Evolutionary conservation across 2,113 vertebrate genomes (phyloP).

Genomic region (Centrocercus urophasianus): DNA sequence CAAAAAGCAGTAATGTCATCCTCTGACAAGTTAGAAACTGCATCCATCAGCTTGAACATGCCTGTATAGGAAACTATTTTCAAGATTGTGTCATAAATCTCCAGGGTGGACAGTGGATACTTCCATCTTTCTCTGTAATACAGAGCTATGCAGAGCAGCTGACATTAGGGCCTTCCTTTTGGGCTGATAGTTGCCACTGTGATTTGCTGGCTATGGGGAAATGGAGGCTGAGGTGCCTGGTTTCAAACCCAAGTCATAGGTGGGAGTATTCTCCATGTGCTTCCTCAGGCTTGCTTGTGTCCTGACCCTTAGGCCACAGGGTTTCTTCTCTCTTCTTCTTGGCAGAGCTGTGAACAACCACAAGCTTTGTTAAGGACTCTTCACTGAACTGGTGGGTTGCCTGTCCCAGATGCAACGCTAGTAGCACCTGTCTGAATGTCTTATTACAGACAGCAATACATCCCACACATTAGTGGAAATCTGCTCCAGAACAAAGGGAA

Average conservation of each 20-base stretch:
- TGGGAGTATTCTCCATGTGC: not conserved
- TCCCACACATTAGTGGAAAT: not conserved
- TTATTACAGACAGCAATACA: not conserved
- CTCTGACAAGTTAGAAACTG: not conserved
- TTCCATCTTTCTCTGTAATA: not conserved
- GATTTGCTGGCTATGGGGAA: not conserved
- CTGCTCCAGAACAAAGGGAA: not conserved
- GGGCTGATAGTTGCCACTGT: not conserved
- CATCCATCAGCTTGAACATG: not conserved
- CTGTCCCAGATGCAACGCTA: not conserved
- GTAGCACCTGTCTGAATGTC: not conserved
- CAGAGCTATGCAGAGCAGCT: not conserved
- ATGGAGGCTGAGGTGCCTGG: not conserved
- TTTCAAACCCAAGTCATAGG: not conserved
- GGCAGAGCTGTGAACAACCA: not conserved
- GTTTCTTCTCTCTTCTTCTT: not conserved
- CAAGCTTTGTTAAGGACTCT: not conserved
- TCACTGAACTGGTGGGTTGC: not conserved
- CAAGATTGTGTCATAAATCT: not conserved
- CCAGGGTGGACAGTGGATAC: not conserved
- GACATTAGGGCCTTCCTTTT: not conserved
- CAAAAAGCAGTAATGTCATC: not conserved
- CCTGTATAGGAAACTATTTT: not conserved
- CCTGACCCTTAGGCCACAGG: not conserved
- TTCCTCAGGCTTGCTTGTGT: not conserved